These are phyloP conservation scores for Alectoris magna DNA, from an alignment of 2,797 vertebrate species.

Conservation along the genomic window DNA sequence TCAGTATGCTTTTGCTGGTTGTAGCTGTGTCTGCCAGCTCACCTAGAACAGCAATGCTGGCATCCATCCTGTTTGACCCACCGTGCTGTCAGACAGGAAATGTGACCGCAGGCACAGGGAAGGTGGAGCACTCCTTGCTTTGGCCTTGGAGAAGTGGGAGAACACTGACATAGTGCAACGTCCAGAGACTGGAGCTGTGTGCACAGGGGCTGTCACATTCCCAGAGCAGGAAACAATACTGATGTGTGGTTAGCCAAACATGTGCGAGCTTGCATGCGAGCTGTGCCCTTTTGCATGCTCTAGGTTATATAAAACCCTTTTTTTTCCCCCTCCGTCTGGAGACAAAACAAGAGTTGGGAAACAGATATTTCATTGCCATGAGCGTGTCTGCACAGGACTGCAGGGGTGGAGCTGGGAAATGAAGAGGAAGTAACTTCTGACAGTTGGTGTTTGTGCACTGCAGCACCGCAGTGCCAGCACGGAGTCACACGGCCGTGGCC, in stretches of 20 bases:
- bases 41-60: not conserved
- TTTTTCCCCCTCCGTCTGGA: not conserved
- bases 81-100: no score
- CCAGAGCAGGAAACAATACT: not conserved
- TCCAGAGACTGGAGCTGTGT: not conserved
- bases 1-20: not conserved
- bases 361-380: not conserved
- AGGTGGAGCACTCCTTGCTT: not conserved
- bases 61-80: not conserved
- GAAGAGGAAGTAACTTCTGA: not conserved
- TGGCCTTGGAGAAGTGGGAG: not conserved
- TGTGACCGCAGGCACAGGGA: not conserved
- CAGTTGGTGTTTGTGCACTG: not conserved
- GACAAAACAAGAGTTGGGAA: conserved; percentile 53
- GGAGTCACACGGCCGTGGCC: not conserved
- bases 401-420: conserved; percentile 20
- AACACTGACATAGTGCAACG: not conserved
- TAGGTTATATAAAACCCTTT: not conserved
- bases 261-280: not conserved
- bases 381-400: conserved; percentile 51
- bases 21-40: not conserved
- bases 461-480: not conserved
- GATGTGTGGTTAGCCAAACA: accelerated
- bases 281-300: not conserved
- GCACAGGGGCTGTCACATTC: not conserved